These are phyloP conservation scores for Varanus komodoensis DNA, from an alignment of 2,113 vertebrate species.

Conservation along the genomic window DNA sequence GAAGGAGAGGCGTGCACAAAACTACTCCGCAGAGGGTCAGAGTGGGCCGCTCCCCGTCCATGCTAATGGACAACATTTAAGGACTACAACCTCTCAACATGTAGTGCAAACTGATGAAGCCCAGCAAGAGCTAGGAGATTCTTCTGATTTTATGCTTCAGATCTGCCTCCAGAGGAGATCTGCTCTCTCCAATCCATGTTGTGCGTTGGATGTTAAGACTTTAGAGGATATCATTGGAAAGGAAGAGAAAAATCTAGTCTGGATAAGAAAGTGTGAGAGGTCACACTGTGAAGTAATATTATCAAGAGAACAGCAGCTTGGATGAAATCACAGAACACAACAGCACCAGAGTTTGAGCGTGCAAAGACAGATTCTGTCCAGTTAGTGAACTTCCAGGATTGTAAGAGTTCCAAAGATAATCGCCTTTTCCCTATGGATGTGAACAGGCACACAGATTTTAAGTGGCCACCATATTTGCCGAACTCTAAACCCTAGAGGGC, in stretches of 20 bases:
- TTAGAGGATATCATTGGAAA: neutral
- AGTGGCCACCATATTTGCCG: neutral
- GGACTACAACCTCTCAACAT: neutral
- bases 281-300: neutral
- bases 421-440: fast-evolving
- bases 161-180: neutral
- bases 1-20: no score
- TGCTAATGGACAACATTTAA: neutral
- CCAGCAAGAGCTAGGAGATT: neutral
- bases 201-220: neutral
- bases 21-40: no score
- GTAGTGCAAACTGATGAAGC: fast-evolving
- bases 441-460: neutral
- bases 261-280: neutral
- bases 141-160: neutral
- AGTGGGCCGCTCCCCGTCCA: no score
- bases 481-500: neutral
- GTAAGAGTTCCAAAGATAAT: neutral
- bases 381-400: fast-evolving
- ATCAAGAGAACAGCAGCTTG: neutral
- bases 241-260: neutral
- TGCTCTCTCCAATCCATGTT: fast-evolving
- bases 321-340: neutral
- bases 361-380: neutral
- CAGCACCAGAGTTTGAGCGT: neutral